Evolutionary conservation across 2,888 invertebrate species (phyloP), one percentile per base, ranked within the genome.

Genomic region (Hirtodrosophila duncani): DNA sequence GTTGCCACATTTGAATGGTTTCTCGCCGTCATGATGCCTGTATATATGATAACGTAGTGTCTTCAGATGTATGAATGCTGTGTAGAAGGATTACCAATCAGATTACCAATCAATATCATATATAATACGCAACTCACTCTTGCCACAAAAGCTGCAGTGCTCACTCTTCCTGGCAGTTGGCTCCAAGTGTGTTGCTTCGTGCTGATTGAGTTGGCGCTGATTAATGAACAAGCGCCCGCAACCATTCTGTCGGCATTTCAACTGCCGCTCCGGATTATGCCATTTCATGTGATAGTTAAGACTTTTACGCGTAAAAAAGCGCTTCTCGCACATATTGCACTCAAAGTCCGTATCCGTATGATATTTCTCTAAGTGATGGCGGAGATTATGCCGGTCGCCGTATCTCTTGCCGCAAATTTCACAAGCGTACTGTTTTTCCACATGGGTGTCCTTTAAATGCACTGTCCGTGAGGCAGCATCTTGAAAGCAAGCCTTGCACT

Each of bases 391-490:
- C 17, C 83, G 81, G 67, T 83, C 83, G 1, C 82, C 72, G 21
- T 83, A 83, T 48, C 78, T 81, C 31, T 83, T 83, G 21, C 82
- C 85, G 38, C 83, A 83, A 9, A 78, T 78, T 9, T 67, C 70
- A 39, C 83, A 83, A 1, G 42, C 46, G 16, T 71, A 69, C 9
- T 80, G 71, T 41, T 83, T 83, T 13, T 78, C 66, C 9, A 84
- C 82, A 39, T 83, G 83, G 6, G 53, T 46, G 27, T 49, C 66
- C 39, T 84, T 83, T 36, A 83, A 63, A 36, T 84, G 83, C 0
- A 84, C 81, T 0, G 83, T 83, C 2, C 83, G 74, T 0, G 83
- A 83, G 5, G 83, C 85, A 17, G 85, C 82, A 60, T 83, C 83
- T 48, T 77, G 83, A 46, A 82, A 83, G 8, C 57, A 55, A 14